Percentiles rank a stretch among this genome's conserved stretches.
phyloP scores from a whole-genome alignment of 2,113 vertebrate genomes.

The Ptilonorhynchus violaceus region DNA sequence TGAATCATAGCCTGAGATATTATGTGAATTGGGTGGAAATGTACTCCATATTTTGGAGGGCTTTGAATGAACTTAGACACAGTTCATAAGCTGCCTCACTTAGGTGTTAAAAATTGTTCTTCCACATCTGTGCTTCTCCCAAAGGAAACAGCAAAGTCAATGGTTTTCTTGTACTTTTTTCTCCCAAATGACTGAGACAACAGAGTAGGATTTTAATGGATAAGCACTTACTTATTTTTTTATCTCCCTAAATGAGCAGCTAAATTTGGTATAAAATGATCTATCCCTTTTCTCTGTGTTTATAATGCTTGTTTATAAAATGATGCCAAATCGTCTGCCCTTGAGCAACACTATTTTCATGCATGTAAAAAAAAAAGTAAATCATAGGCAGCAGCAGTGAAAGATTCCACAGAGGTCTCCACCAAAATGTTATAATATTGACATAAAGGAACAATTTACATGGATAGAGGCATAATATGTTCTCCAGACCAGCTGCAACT shows the following conservation, averaged over 20 bases:
- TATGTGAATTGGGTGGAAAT: slow-evolving; percentile 38
- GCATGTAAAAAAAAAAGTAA: background rate
- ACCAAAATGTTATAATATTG: slow-evolving; percentile 5
- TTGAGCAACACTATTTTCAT: slow-evolving; percentile 20
- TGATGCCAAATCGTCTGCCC: background rate
- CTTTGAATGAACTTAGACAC: slow-evolving; percentile 5
- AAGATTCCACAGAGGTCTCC: slow-evolving; percentile 17
- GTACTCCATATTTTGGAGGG: background rate
- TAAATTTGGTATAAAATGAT: slow-evolving; percentile 38
- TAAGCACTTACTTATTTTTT: background rate
- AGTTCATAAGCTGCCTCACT: slow-evolving; percentile 40
- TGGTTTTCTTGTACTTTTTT: slow-evolving; percentile 27
- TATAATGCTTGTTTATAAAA: slow-evolving; percentile 23
- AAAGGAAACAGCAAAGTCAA: slow-evolving; percentile 49
- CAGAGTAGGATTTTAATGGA: slow-evolving; percentile 19
- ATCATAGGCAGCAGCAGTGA: background rate
- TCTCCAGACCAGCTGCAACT: background rate
- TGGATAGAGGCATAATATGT: background rate
- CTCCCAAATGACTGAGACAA: background rate
- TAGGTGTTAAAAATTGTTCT: slow-evolving; percentile 50
- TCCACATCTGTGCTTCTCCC: slow-evolving; percentile 40
- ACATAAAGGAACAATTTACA: slow-evolving; percentile 6
- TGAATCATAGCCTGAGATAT: slow-evolving; percentile 26
- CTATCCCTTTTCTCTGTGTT: background rate
- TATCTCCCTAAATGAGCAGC: slow-evolving; percentile 7